A percentile compares a stretch with the other conserved stretches of the same genome.
Evolutionary conservation across 2,113 vertebrate species (phyloP).

Genomic region (Eublepharis macularius): DNA sequence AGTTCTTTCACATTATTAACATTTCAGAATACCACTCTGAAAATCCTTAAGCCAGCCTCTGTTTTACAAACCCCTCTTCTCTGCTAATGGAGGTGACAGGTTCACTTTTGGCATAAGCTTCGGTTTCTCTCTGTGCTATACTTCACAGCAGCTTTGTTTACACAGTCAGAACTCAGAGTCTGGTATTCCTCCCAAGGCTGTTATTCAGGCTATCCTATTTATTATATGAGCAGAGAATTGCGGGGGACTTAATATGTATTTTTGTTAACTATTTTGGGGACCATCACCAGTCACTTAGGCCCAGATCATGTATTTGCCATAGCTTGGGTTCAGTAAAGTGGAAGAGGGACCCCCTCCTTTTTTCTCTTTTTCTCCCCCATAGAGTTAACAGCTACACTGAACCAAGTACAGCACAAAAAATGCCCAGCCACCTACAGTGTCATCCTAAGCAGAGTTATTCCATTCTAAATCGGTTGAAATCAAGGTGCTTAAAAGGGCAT

Average conservation of each 20-base stretch:
- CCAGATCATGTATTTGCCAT: not conserved
- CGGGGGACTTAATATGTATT: not conserved
- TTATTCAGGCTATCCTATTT: not conserved
- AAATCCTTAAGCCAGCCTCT: constrained; percentile 47
- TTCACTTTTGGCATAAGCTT: constrained; percentile 8
- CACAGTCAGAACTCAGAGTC: not conserved
- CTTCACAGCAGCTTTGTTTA: not conserved
- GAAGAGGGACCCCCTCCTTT: not conserved
- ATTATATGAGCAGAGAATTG: not conserved
- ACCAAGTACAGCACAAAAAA: not conserved
- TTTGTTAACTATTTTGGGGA: not conserved
- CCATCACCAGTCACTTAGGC: not conserved
- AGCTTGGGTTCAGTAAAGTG: not conserved
- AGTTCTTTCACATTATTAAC: constrained; percentile 57
- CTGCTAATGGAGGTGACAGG: constrained; percentile 5
- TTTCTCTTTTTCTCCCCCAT: not conserved
- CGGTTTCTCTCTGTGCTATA: not conserved
- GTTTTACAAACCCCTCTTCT: constrained; percentile 16
- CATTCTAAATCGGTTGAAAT: no score
- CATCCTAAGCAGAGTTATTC: no score
- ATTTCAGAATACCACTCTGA: constrained; percentile 48
- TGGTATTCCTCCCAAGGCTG: not conserved
- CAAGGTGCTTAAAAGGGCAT: no score
- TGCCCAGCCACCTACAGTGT: no score
- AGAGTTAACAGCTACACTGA: not conserved